Evolutionary conservation across 1,140 invertebrate species (phyloP).

Genomic region (Drosophila punjabiensis): DNA sequence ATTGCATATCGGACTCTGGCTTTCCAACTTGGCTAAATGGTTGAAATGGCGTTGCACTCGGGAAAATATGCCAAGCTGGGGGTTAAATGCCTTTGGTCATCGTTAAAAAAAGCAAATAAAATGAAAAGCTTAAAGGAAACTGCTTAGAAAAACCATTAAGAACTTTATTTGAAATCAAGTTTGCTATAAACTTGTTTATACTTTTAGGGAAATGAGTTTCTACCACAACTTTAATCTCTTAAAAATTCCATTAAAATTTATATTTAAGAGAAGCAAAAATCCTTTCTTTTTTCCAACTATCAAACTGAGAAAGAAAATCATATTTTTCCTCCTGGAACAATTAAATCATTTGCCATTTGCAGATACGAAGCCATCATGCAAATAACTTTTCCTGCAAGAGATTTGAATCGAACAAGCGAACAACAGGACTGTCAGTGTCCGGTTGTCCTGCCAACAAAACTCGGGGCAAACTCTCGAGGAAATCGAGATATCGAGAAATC

Average conservation of each 20-base stretch:
- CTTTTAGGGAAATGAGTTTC: too few relatives aligned
- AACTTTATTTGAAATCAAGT: neutral
- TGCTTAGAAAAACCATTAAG: neutral
- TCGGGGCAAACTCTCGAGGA: conserved; percentile 16
- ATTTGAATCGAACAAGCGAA: conserved; percentile 29
- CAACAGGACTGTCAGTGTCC: conserved; percentile 27
- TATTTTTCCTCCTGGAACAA: neutral
- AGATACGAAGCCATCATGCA: conserved; percentile 20
- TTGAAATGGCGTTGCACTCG: neutral
- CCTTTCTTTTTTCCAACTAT: neutral
- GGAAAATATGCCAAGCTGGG: neutral
- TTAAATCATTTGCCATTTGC: conserved; percentile 47
- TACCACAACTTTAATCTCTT: neutral
- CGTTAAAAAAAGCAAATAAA: neutral
- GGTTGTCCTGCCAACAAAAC: conserved; percentile 30
- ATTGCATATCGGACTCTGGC: conserved; percentile 44
- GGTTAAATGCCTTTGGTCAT: neutral
- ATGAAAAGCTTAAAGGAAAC: neutral
- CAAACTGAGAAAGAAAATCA: neutral
- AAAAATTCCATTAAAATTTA: neutral
- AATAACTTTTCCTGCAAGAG: conserved; percentile 28
- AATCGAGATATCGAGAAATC: neutral
- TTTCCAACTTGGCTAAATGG: conserved; percentile 19
- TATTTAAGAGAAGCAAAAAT: neutral
- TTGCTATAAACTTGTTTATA: neutral